Evolutionary conservation across 2,797 vertebrate species (phyloP), one percentile per base, ranked within the genome.

Genomic region (Champsocephalus esox): DNA sequence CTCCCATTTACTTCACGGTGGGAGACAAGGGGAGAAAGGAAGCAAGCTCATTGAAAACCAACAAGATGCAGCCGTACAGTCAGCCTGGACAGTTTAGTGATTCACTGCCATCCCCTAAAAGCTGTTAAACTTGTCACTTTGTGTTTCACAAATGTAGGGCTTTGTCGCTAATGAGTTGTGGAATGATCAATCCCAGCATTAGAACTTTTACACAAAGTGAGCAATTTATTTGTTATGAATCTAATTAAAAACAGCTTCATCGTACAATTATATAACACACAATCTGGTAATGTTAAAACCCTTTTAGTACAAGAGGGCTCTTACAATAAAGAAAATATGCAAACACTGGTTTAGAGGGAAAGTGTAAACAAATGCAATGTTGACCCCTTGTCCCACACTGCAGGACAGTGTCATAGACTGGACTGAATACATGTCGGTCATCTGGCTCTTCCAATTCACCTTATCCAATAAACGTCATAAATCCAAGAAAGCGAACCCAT

Each of bases 51-150:
- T 67, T 57, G 62, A 66, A 77, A 84, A 62, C 59, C 68, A 86
- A 71, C 61, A 62, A 80, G 50, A 77, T 56, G 44, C 50, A 68
- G 45, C 50, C 62, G 5, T 78, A 76, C 50, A 70, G 70, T 73
- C 64, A 57, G 74, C 41, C 57, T 8, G 58, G 16, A 17, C 55
- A 49, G 44, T 70, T 81, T 79, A 68, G 58, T 77, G 68, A 72
- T 73, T 77, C 62, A 44, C 66, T 66, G 55, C 49, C 80, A 82
- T 75, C 75, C 76, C 79, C 66, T 66, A 12, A 73, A 75, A 61
- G 55, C 46, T 57, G 14, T 67, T 78, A n/a, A 57, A 16, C 59
- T 67, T 80, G 75, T 82, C 82, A 58, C 34, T 12, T 70, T 66
- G 46, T 65, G 12, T 69, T 56, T 60, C 49, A 61, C 65, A 77